Evolutionary conservation across 2,113 vertebrate genomes (phyloP).

Genomic region (Prolemur simus): DNA sequence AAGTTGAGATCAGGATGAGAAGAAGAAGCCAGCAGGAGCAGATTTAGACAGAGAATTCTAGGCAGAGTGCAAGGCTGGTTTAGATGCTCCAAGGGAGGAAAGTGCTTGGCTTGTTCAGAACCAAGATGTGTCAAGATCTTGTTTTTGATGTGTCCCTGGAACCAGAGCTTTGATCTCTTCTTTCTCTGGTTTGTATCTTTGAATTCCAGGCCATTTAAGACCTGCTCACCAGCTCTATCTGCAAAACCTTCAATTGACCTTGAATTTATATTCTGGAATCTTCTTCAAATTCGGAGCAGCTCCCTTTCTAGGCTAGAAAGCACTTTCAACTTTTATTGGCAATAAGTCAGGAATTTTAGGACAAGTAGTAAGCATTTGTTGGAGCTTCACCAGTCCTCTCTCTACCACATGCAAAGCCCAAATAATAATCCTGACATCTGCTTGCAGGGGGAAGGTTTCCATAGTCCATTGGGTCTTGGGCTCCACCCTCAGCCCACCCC

Average conservation of each 20-base stretch:
- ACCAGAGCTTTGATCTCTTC: neutral
- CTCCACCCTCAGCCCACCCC: neutral
- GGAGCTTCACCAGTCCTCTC: neutral
- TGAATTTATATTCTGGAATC: slow-evolving; percentile 39
- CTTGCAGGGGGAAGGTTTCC: neutral
- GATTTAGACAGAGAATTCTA: neutral
- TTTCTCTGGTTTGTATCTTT: neutral
- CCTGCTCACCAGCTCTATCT: neutral
- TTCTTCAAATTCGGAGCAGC: neutral
- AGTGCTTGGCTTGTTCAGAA: neutral
- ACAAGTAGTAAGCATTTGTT: neutral
- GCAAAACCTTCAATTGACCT: neutral
- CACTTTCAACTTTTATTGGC: neutral
- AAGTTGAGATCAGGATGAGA: neutral
- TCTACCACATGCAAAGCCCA: neutral
- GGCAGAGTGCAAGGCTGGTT: neutral
- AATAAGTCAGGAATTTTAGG: neutral
- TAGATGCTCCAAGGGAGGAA: neutral
- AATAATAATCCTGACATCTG: neutral
- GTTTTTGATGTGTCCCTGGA: neutral
- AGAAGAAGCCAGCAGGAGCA: neutral
- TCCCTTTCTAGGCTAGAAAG: neutral
- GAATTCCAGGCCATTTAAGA: neutral
- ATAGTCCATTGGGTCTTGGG: neutral
- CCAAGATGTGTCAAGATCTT: neutral